A percentile compares a stretch with the other conserved stretches of the same genome.
Evolutionary conservation across 2,113 vertebrate species (phyloP).

Genomic region (Eulemur macaco): DNA sequence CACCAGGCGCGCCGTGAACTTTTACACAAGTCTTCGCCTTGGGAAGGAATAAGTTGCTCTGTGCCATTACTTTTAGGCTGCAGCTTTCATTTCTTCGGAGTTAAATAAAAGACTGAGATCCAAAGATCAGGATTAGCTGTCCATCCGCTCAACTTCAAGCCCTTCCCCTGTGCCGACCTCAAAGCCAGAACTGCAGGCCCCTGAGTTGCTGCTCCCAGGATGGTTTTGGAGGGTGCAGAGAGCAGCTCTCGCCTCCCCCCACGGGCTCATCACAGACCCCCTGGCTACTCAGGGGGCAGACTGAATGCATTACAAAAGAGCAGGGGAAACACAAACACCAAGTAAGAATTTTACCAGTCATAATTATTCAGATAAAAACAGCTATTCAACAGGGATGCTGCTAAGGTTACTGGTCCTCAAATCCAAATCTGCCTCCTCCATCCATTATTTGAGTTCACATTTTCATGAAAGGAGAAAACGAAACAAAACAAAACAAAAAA

Average conservation of each 20-base stretch:
- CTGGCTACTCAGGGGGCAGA: not conserved
- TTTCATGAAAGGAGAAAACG: not conserved
- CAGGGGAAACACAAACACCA: not conserved
- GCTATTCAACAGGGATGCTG: not conserved
- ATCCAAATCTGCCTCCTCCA: not conserved
- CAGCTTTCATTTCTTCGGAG: not conserved
- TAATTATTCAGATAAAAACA: not conserved
- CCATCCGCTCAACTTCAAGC: not conserved
- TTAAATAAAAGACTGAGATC: not conserved
- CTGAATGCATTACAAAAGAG: not conserved
- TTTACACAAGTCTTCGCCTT: not conserved
- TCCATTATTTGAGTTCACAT: not conserved
- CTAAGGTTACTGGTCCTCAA: not conserved
- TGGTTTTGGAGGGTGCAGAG: not conserved
- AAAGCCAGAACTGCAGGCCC: not conserved
- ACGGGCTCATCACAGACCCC: not conserved
- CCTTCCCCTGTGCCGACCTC: not conserved
- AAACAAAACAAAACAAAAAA: not conserved
- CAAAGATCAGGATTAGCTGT: not conserved
- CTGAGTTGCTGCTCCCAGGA: not conserved
- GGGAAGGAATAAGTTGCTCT: not conserved
- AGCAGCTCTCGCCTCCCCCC: not conserved
- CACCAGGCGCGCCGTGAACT: not conserved
- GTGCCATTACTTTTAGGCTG: not conserved
- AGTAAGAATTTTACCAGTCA: not conserved